Base-by-base conservation (phyloP, 2,797 vertebrate genomes). In the Notoglanidium macrostoma region DNA sequence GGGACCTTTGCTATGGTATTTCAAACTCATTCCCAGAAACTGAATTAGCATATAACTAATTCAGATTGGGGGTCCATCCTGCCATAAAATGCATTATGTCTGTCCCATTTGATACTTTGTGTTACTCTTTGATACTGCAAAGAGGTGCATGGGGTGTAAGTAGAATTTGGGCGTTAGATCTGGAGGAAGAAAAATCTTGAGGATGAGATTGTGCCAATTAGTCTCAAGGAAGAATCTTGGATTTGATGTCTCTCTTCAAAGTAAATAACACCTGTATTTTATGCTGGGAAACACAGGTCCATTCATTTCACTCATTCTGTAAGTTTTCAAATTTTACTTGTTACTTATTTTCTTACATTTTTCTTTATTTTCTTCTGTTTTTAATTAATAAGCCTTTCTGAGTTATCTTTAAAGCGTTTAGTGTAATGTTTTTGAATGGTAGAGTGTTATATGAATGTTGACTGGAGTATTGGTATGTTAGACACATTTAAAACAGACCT, bases 11-110 rank as follows among this genome's bases (percentile, higher is more conserved):
- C 55, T 11, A 40, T 79, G 59, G 77, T 79, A 40, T 59, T 19
- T 57, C 54, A 35, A 40, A 57, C 11, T 40, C 32, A 40, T 59
- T 59, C 54, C 32, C 32, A 26, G 55, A 59, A 26, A 19, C 10
- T 4, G 5, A 79, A 79, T 79, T 79, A 79, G 77, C 77, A 59
- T 79, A 12, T 40, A 59, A 79, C 77, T n/a, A n/a, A n/a, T n/a
- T n/a, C 19, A 79, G 32, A 54, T 4, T 35, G 54, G 29, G 54
- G 77, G 54, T 51, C 29, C 54, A 14, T 12, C 54, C 77, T 59
- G 54, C 9, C 5, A 57, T 79, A 79, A 32, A 78, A 78, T 55
- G 19, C 29, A 57, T 12, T 12, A 11, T 23, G 77, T 26, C 19
- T 79, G 54, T 40, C 21, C 5, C 19, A 40, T 79, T 79, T 59